These are phyloP conservation scores for Acropora tenuis DNA, from an alignment of 64 coral and sea anemone genomes.

Conservation along the genomic window DNA sequence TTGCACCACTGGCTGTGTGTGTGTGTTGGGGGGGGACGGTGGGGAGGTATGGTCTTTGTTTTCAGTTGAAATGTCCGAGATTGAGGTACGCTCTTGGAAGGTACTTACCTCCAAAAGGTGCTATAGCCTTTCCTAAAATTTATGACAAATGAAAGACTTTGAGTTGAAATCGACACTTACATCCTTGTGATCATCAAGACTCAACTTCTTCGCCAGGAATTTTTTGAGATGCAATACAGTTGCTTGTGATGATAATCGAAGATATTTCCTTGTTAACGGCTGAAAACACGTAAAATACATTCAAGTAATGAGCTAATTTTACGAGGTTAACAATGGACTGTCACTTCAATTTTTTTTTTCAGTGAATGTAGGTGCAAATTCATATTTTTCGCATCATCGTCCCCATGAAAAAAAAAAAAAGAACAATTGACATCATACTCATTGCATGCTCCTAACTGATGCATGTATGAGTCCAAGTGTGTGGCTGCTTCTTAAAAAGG, in stretches of 20 bases:
- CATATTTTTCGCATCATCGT: too few relatives aligned
- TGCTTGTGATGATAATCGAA: conserved; percentile 94
- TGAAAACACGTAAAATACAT: not conserved
- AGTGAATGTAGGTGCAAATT: too few relatives aligned
- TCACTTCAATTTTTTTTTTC: not conserved
- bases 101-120: too few relatives aligned
- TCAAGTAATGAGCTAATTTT: not conserved
- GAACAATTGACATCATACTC: too few relatives aligned
- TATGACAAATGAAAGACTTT: not conserved
- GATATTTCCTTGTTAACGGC: conserved; percentile 78
- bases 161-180: conserved; percentile 26
- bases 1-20: too few relatives aligned
- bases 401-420: too few relatives aligned
- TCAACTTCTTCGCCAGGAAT: conserved; percentile 90
- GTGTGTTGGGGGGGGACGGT: too few relatives aligned
- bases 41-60: too few relatives aligned
- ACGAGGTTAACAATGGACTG: not conserved
- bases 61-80: too few relatives aligned
- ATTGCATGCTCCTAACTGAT: too few relatives aligned
- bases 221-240: conserved; percentile 97
- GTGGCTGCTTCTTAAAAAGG: not conserved
- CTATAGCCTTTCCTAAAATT: too few relatives aligned
- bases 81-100: too few relatives aligned
- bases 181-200: conserved; percentile 82
- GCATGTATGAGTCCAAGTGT: not conserved